Conservation (phyloP, 2,113 vertebrate genomes). For the Ammodramus savannarum region DNA sequence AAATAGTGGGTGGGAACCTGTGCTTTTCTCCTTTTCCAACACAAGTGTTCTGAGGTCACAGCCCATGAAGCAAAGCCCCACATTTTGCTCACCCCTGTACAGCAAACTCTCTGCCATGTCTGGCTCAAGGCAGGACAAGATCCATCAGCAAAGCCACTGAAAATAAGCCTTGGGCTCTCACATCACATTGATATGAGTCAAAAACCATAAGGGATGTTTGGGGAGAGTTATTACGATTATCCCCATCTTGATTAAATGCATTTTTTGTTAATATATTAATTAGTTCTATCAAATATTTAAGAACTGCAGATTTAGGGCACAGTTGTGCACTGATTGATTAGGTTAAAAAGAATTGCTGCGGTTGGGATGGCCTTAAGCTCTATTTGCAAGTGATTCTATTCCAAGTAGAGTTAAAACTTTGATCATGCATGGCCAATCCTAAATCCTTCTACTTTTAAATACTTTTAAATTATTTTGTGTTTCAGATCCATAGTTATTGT, state of each 20-base stretch:
- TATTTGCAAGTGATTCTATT: not conserved
- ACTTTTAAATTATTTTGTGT: not conserved
- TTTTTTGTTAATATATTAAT: not conserved
- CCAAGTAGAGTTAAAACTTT: not conserved
- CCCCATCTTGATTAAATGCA: not conserved
- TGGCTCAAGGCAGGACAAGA: not conserved
- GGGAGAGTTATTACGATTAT: not conserved
- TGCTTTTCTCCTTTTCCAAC: not conserved
- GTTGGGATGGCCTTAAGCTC: not conserved
- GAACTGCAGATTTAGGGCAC: not conserved
- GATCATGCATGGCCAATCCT: not conserved
- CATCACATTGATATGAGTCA: not conserved
- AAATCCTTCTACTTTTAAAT: not conserved
- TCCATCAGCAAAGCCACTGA: not conserved
- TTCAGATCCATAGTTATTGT: not conserved
- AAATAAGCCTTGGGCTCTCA: not conserved
- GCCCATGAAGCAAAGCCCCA: not conserved
- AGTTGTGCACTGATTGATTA: not conserved
- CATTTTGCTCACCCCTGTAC: fast-evolving
- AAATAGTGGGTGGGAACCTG: not conserved
- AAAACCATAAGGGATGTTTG: not conserved
- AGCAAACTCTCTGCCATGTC: not conserved
- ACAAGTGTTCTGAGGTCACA: not conserved
- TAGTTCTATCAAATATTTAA: not conserved
- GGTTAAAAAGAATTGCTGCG: not conserved